Percentiles rank a stretch among this genome's conserved stretches.
These are phyloP conservation scores for Rhynchophorus ferrugineus DNA, from an alignment of 1,140 invertebrate species.

Conservation along the genomic window DNA sequence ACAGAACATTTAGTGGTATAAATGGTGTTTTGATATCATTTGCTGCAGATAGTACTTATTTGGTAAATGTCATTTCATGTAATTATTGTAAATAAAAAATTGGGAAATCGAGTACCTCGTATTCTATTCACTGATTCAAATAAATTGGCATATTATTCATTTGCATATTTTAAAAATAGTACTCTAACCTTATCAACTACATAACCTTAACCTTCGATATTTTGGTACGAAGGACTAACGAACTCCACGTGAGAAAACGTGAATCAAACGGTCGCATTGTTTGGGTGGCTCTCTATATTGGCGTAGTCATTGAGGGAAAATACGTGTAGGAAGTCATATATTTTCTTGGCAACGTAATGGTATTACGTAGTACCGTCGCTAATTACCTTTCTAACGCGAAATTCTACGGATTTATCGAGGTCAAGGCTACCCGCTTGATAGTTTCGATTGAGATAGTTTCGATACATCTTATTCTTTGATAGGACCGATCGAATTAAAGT, in stretches of 20 bases:
- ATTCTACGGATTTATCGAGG: neutral
- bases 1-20: no score
- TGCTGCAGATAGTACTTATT: no score
- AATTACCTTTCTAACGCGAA: neutral
- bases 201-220: neutral
- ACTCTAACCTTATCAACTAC: neutral
- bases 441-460: no score
- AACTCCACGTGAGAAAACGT: neutral
- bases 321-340: neutral
- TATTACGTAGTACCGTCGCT: neutral
- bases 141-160: no score
- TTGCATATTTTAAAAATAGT: no score
- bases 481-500: no score
- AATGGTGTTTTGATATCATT: no score
- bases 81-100: no score
- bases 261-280: neutral
- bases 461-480: no score
- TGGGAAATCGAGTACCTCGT: no score
- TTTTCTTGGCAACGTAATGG: neutral
- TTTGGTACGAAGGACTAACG: neutral
- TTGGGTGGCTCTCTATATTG: neutral
- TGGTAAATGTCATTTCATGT: no score
- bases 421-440: neutral
- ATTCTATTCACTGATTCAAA: no score
- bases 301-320: neutral